Base-by-base conservation (phyloP, 2,797 vertebrate species). In the Enoplosus armatus region DNA sequence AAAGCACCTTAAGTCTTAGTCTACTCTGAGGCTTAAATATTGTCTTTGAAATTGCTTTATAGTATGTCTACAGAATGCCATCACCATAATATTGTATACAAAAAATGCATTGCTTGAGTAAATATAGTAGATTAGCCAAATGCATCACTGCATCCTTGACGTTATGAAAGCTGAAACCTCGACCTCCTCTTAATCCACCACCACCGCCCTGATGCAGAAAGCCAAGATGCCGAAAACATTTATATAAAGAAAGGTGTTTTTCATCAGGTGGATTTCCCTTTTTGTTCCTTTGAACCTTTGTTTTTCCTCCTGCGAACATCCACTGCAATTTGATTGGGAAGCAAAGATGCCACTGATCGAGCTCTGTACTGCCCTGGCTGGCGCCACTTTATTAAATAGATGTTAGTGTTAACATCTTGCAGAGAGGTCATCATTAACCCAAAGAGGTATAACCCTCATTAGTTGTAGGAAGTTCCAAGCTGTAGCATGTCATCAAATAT, bases 371-470 rank as follows among this genome's bases (percentile, higher is more conserved):
- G 66, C 72, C 71, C 27, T 56, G 8, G 16, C 78, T 65, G 61
- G 27, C 9, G 27, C 61, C 63, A 35, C 88, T 87, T 79, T 83
- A 82, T 80, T 84, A 72, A 88, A 77, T 69, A 54, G 72, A 88
- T 79, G 84, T 88, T 77, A 51, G 70, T 48, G 73, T 87, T 79
- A 78, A 86, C 74, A 77, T 74, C 29, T 59, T 29, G 45, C 61
- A 69, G 67, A 45, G 58, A 56, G 74, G 84, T 79, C 84, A 87
- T 85, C 80, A 81, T 85, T 87, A 85, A 86, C 74, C 65, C 80
- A 79, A 72, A 74, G 77, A 80, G 74, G 80, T 69, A 75, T 43
- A 68, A 66, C 63, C 75, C 80, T 85, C 87, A 90, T 90, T 90
- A 89, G 77, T 26, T 69, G 39, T 15, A 8, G 76, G 67, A 86